Conservation (phyloP, 2,888 invertebrate genomes). For the Petrolisthes cinctipes region DNA sequence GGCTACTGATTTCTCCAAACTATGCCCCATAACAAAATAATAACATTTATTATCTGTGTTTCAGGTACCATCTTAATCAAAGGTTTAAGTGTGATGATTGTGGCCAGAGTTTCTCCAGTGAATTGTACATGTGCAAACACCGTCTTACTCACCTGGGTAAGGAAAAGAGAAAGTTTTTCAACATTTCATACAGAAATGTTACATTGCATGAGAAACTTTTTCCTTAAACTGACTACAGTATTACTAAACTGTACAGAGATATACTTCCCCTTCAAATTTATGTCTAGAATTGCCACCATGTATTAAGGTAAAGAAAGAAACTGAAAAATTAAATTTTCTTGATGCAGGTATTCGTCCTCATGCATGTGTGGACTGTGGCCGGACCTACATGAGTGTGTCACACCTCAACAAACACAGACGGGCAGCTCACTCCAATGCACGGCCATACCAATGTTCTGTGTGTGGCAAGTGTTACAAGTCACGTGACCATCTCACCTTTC, state of each 20-base stretch:
- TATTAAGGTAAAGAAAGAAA: neutral
- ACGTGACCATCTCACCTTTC: slow-evolving; percentile 44
- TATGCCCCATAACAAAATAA: no score
- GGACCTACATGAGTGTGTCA: slow-evolving; percentile 46
- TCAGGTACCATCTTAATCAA: slow-evolving; percentile 49
- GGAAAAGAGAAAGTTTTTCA: neutral
- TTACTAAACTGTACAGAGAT: no score
- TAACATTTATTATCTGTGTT: no score
- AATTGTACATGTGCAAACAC: slow-evolving; percentile 52
- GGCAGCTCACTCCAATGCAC: slow-evolving; percentile 25
- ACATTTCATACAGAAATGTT: no score
- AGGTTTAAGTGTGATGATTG: slow-evolving; percentile 46
- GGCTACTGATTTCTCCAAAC: no score
- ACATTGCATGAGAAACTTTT: no score
- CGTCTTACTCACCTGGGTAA: slow-evolving; percentile 21
- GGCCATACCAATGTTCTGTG: slow-evolving; percentile 42
- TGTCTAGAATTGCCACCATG: neutral
- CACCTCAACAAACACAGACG: slow-evolving; percentile 49
- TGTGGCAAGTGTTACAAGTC: slow-evolving; percentile 53
- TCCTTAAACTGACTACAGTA: no score
- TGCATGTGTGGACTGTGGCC: slow-evolving; percentile 46
- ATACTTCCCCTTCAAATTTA: no score
- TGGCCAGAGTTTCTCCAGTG: slow-evolving; percentile 45
- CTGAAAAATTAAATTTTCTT: neutral
- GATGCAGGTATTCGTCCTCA: slow-evolving; percentile 40